Base-by-base conservation (phyloP, 2,888 invertebrate genomes). In the Troides helena region DNA sequence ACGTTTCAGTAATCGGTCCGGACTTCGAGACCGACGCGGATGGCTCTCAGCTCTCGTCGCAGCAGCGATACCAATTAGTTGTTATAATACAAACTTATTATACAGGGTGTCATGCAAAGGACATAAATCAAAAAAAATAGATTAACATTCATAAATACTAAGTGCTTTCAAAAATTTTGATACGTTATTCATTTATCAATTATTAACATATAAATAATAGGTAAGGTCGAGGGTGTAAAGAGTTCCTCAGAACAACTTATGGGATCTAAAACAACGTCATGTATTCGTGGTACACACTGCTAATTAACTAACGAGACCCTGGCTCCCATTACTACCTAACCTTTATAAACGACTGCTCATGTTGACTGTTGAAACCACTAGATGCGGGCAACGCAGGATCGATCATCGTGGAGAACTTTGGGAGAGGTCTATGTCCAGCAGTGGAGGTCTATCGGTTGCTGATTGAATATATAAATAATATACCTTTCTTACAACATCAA, bases 1-100 rank as follows among this genome's bases (percentile, higher is more conserved):
- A 81, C 81, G 75, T 76, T 78, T 72, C 70, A 66, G 66, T 77
- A 79, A 81, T 80, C 78, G 73, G 75, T 64, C 60, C 62, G 46
- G 57, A 69, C 61, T 65, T 39, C 53, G 68, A 68, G 43, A 64
- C 60, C 60, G 68, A 59, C 21, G 46, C 46, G 46, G 46, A 14
- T 46, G 46, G 46, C 12, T 12, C 46, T 12, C 50, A 17, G 12
- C 18, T 7, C 5, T 56, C 56, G 21, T 21, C 56, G 21, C n/a
- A 62, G 25, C 17, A 17, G 53, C 50, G 61, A 50, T 25, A 36
- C 57, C 30, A 67, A n/a, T 67, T 67, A 61, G 36, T 56, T 56
- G 61, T 53, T 12, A 30, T n/a, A 12, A 12, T 62, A 57, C 36
- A 21, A 67, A 18, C 18, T 46, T n/a, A 46, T 60, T n/a, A 50